phyloP scores from a whole-genome alignment of 2,113 vertebrate species.

The Vicugna pacos region DNA sequence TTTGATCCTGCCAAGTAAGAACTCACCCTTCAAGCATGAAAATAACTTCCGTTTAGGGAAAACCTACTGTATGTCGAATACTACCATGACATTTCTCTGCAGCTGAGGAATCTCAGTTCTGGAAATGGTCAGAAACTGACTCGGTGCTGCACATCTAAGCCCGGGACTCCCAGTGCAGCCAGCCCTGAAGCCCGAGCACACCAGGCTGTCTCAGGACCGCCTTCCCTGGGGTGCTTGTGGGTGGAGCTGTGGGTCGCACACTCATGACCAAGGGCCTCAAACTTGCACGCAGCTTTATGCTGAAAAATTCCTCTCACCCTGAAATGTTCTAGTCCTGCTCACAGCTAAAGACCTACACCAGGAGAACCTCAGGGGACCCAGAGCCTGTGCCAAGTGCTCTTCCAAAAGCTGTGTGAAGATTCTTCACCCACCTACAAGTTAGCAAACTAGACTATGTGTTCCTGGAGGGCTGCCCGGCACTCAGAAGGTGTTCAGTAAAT shows the following conservation, averaged over 20 bases:
- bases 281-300: neutral
- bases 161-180: neutral
- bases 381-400: neutral
- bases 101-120: neutral
- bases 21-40: neutral
- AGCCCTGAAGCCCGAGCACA: neutral
- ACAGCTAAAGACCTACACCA: neutral
- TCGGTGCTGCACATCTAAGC: neutral
- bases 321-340: neutral
- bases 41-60: neutral
- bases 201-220: neutral
- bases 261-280: neutral
- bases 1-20: neutral
- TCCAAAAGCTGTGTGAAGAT: neutral
- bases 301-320: neutral
- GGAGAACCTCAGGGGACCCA: neutral
- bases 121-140: neutral
- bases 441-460: neutral
- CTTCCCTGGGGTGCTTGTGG: neutral
- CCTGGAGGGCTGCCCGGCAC: neutral
- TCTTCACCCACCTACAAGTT: neutral
- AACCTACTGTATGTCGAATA: neutral
- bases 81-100: fast-evolving
- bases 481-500: neutral
- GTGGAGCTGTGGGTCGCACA: neutral